These are phyloP conservation scores for Mungos mungo DNA, from an alignment of 2,113 vertebrate species.

Conservation along the genomic window DNA sequence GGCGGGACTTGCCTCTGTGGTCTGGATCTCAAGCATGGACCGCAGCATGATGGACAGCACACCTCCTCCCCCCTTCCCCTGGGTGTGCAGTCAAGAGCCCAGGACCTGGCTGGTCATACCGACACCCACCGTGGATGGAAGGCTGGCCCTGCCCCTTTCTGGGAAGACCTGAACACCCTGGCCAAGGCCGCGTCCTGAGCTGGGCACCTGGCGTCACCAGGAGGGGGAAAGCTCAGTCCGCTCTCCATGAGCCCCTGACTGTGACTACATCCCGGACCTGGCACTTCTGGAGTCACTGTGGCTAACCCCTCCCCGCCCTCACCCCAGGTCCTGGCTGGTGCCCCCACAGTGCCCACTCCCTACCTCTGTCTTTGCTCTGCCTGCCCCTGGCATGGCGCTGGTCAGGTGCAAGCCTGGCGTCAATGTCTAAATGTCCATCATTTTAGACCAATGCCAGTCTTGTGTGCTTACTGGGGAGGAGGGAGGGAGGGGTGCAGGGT, in stretches of 20 bases:
- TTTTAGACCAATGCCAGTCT: constrained; percentile 4
- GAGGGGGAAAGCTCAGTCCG: neutral
- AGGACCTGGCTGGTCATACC: neutral
- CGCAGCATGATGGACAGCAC: neutral
- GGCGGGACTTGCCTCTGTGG: neutral
- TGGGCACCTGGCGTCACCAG: neutral
- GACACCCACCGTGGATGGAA: neutral
- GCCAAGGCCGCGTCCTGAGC: neutral
- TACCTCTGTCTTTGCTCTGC: constrained; percentile 49
- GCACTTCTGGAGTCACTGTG: constrained; percentile 31
- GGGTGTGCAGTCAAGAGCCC: neutral
- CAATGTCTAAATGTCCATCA: constrained; percentile 56
- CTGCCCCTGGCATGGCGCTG: neutral
- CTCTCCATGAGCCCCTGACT: neutral
- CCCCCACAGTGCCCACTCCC: neutral
- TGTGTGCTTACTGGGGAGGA: constrained; percentile 52
- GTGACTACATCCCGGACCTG: neutral
- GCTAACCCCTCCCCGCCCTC: neutral
- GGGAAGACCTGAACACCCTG: neutral
- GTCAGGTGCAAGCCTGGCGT: neutral
- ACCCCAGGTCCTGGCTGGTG: neutral
- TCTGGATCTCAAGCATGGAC: neutral
- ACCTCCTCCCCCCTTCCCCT: neutral
- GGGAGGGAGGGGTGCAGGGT: neutral
- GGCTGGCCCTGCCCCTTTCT: neutral